Conservation (phyloP, 2,797 vertebrate genomes). For the Sparus aurata region DNA sequence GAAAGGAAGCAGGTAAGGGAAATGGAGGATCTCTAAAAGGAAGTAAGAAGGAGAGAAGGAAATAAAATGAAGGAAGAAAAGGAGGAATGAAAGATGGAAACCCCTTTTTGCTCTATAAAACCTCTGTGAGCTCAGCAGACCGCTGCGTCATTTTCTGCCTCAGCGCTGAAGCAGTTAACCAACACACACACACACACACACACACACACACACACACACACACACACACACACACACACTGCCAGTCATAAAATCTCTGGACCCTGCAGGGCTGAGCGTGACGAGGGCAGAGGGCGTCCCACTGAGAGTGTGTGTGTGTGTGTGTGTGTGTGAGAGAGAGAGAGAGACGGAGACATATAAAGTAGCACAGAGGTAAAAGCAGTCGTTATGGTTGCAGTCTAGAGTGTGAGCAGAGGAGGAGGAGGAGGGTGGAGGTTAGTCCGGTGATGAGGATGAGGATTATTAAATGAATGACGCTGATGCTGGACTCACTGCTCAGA, state of each 20-base stretch:
- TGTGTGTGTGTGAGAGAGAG: conserved; percentile 19
- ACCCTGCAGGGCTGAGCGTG: conserved; percentile 64
- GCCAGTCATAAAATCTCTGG: conserved; percentile 55
- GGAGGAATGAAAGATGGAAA: neutral
- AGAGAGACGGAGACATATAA: conserved; percentile 50
- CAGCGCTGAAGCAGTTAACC: conserved; percentile 65
- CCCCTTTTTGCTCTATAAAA: conserved; percentile 50
- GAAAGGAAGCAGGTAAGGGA: neutral
- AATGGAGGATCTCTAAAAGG: neutral
- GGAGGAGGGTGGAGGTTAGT: neutral
- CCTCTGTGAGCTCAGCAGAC: conserved; percentile 57
- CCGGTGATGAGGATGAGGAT: neutral
- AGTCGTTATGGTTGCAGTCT: conserved; percentile 44
- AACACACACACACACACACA: conserved; percentile 48
- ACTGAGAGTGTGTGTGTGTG: conserved; percentile 2
- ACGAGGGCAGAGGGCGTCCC: conserved; percentile 53
- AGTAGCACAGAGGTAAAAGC: conserved; percentile 47
- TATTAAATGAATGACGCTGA: no score
- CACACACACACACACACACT: conserved; percentile 18
- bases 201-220: conserved; percentile 6
- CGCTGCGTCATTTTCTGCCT: conserved; percentile 72
- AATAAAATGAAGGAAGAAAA: neutral
- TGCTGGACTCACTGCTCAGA: neutral
- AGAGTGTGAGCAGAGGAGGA: conserved; percentile 29
- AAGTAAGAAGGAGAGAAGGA: conserved; percentile 10